Conservation (phyloP, 2,113 vertebrate species). For the Trematocara unimaculatum region DNA sequence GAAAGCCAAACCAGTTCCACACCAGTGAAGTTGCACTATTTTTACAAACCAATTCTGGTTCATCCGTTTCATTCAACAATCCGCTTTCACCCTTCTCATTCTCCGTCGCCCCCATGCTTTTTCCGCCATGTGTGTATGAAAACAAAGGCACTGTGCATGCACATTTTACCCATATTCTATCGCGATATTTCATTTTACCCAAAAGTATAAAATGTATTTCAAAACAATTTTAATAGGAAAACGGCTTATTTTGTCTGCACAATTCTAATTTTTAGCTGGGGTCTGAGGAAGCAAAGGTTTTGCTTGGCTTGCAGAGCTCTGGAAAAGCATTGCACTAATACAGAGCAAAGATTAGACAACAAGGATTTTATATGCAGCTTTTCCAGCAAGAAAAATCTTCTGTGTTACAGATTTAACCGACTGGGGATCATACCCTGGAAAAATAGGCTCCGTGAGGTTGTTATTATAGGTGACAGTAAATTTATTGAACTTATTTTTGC, state of each 20-base stretch:
- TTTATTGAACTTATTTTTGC: not conserved
- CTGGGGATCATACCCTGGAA: conserved; percentile 13
- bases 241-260: not conserved
- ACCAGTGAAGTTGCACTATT: not conserved
- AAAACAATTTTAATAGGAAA: not conserved
- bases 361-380: conserved; percentile 17
- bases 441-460: conserved; percentile 8
- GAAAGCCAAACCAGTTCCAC: not conserved
- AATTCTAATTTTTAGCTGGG: not conserved
- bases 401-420: not conserved
- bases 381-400: conserved; percentile 27
- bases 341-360: not conserved
- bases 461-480: conserved; percentile 25
- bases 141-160: not conserved
- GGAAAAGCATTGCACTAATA: not conserved
- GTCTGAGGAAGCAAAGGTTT: not conserved
- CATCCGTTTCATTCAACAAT: not conserved
- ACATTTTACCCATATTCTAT: not conserved
- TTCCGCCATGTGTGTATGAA: not conserved
- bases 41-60: not conserved
- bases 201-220: not conserved
- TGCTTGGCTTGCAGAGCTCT: not conserved
- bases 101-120: not conserved
- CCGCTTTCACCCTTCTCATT: not conserved
- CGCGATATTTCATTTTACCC: not conserved